Percentiles rank a stretch among this genome's conserved stretches.
These are phyloP conservation scores for Calephelis perditalis DNA, from an alignment of 2,888 invertebrate species.

Conservation along the genomic window DNA sequence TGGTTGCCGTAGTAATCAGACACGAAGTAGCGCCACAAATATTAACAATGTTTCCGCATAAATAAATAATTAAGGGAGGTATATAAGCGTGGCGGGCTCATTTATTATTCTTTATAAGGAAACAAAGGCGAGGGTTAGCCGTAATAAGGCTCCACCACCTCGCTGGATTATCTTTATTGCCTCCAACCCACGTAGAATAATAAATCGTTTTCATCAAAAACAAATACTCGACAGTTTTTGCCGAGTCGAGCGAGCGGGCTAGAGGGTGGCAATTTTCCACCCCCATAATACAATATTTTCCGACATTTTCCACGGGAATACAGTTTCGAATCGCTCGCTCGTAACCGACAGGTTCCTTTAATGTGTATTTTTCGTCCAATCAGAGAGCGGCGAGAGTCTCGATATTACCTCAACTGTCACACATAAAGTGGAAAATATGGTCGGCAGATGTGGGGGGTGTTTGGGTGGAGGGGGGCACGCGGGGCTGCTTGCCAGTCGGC, in stretches of 20 bases:
- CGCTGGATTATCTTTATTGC: slow-evolving; percentile 79
- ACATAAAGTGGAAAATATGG: slow-evolving; percentile 80
- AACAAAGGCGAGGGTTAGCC: slow-evolving; percentile 79
- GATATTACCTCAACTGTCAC: slow-evolving; percentile 80
- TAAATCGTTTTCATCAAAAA: slow-evolving; percentile 80
- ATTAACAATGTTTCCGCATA: slow-evolving; percentile 71
- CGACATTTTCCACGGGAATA: slow-evolving; percentile 79
- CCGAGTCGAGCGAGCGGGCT: slow-evolving; percentile 74
- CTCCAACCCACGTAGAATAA: slow-evolving; percentile 79
- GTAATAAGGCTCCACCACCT: slow-evolving; percentile 79
- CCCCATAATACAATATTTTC: slow-evolving; percentile 79
- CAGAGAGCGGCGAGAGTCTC: slow-evolving; percentile 78
- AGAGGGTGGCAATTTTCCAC: slow-evolving; percentile 77
- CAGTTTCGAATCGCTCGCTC: slow-evolving; percentile 78
- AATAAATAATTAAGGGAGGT: slow-evolving; percentile 76
- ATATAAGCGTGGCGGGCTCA: slow-evolving; percentile 76
- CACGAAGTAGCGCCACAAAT: slow-evolving; percentile 52
- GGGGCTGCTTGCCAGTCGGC: slow-evolving; percentile 59
- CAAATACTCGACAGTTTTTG: slow-evolving; percentile 80
- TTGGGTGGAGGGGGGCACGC: slow-evolving; percentile 37
- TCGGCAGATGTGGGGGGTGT: slow-evolving; percentile 72
- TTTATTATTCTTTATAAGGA: slow-evolving; percentile 79
- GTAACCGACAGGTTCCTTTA: slow-evolving; percentile 76
- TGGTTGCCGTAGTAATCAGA: slow-evolving; percentile 39
- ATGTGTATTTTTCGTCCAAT: slow-evolving; percentile 80